phyloP scores from a whole-genome alignment of 2,888 invertebrate genomes.

The Pristionchus exspectatus region DNA sequence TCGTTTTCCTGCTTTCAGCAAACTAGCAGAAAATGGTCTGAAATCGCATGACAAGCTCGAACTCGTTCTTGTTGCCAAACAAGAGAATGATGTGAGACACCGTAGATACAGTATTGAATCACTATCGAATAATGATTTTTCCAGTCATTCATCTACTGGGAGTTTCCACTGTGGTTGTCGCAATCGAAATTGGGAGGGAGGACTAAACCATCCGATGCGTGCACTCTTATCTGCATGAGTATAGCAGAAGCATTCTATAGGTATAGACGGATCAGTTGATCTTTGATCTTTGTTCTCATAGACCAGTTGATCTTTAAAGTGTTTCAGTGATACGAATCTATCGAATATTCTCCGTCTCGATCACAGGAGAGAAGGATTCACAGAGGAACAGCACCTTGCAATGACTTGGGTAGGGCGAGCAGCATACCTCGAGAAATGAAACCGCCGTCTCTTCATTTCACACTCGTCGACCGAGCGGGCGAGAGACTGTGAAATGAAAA shows the following conservation, averaged over 20 bases:
- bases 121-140: background rate
- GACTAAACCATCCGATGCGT: background rate
- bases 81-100: background rate
- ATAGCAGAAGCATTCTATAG: background rate
- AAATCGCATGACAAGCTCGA: conserved; percentile 21
- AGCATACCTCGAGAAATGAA: too few species aligned
- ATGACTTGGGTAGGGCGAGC: background rate
- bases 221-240: conserved; percentile 20
- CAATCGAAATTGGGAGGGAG: background rate
- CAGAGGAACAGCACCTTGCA: background rate
- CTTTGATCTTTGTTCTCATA: background rate
- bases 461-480: background rate
- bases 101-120: background rate
- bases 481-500: background rate
- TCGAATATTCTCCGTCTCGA: background rate
- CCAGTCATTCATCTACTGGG: background rate
- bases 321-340: background rate
- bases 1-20: background rate
- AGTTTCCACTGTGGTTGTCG: conserved; percentile 26
- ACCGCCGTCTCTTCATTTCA: too few species aligned
- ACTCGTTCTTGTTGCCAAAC: background rate
- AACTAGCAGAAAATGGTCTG: conserved; percentile 38
- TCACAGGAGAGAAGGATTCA: background rate
- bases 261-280: background rate
- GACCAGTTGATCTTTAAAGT: background rate